Conservation (phyloP, 2,113 vertebrate species). For the Eudyptes chrysolophus region DNA sequence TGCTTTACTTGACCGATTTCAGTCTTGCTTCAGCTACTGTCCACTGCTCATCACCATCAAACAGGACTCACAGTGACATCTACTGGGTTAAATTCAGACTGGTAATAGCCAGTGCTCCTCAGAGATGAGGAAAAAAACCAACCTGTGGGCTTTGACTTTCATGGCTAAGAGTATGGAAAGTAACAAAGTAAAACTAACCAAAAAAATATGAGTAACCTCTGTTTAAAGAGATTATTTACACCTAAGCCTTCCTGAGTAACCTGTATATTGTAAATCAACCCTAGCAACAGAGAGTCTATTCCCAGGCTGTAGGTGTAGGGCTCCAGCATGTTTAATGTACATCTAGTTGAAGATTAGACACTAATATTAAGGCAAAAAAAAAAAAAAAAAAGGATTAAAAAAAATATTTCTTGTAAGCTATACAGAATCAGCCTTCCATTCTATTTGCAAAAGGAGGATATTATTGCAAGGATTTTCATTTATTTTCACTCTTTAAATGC, state of each 20-base stretch:
- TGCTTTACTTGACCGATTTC: background rate
- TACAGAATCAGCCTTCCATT: background rate
- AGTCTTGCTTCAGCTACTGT: background rate
- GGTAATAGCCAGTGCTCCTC: background rate
- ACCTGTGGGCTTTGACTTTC: background rate
- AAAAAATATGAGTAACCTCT: background rate
- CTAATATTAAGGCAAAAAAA: background rate
- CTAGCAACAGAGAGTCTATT: background rate
- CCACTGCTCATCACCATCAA: slow-evolving; percentile 2
- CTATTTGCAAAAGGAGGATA: background rate
- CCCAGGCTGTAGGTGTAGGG: background rate
- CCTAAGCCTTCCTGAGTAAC: background rate
- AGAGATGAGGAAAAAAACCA: background rate
- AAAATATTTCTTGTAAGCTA: background rate
- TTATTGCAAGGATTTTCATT: background rate
- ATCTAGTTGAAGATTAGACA: background rate
- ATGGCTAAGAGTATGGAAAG: background rate
- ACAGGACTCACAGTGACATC: slow-evolving; percentile 71
- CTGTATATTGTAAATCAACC: background rate
- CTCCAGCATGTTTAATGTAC: background rate
- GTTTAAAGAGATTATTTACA: background rate
- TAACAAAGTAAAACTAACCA: background rate
- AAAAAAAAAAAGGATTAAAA: background rate
- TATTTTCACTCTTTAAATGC: background rate
- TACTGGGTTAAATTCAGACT: slow-evolving; percentile 61